These are phyloP conservation scores for Lasiurus borealis DNA, from an alignment of 2,113 vertebrate genomes.

Conservation along the genomic window DNA sequence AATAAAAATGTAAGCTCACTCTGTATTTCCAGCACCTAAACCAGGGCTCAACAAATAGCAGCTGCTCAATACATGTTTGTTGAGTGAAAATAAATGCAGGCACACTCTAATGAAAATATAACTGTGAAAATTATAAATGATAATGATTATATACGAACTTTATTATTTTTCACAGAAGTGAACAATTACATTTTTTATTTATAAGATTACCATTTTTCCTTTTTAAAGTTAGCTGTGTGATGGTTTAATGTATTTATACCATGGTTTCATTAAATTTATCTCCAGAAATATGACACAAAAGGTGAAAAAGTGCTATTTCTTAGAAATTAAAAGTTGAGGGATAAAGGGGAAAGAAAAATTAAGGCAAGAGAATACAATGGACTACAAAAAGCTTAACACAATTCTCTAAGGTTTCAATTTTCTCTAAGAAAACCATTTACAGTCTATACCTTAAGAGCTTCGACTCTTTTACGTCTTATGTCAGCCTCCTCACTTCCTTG, in stretches of 20 bases:
- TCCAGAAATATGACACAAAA: slow-evolving; percentile 17
- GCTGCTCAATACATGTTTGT: not conserved
- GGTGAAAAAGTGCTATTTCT: slow-evolving; percentile 30
- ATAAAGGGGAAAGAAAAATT: slow-evolving; percentile 32
- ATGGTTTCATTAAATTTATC: slow-evolving; percentile 15
- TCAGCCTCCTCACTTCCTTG: slow-evolving; percentile 92
- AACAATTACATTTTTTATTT: not conserved
- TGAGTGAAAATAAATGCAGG: slow-evolving; percentile 15
- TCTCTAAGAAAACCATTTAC: not conserved
- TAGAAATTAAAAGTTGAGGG: not conserved
- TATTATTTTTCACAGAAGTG: not conserved
- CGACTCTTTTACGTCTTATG: slow-evolving; percentile 92
- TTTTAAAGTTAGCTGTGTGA: not conserved
- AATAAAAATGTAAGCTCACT: not conserved
- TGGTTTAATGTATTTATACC: not conserved
- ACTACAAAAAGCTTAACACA: not conserved
- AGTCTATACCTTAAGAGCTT: slow-evolving; percentile 91
- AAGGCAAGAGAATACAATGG: not conserved
- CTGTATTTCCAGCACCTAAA: not conserved
- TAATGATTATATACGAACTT: not conserved
- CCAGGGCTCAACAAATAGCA: not conserved
- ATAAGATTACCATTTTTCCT: not conserved
- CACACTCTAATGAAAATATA: slow-evolving; percentile 1
- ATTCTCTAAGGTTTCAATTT: not conserved
- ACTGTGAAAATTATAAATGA: slow-evolving; percentile 17